phyloP scores from a whole-genome alignment of 2,113 vertebrate species.

The Xenotilapia leptura region DNA sequence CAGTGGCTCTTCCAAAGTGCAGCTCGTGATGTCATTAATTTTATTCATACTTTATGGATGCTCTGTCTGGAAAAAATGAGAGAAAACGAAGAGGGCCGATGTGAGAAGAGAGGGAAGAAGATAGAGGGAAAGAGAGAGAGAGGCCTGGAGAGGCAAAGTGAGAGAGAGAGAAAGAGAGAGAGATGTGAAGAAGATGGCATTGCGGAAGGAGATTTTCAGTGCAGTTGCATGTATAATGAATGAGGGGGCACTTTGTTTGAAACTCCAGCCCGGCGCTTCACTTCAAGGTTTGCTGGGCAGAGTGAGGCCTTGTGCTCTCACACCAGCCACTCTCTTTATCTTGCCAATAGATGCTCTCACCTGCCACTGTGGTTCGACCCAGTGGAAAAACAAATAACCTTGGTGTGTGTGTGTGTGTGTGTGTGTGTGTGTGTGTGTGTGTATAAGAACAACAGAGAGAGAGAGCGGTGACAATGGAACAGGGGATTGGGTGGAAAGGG shows the following conservation, averaged over 20 bases:
- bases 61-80: slow-evolving; percentile 62
- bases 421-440: neutral
- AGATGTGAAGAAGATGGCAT: slow-evolving; percentile 57
- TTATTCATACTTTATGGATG: slow-evolving; percentile 77
- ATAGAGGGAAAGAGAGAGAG: slow-evolving; percentile 6
- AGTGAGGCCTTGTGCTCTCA: slow-evolving; percentile 63
- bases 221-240: slow-evolving; percentile 81
- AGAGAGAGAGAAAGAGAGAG: neutral
- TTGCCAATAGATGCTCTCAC: slow-evolving; percentile 69
- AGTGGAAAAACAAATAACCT: slow-evolving; percentile 76
- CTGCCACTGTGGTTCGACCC: slow-evolving; percentile 59
- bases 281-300: slow-evolving; percentile 73
- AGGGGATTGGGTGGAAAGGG: slow-evolving; percentile 38
- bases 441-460: slow-evolving; percentile 5
- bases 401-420: slow-evolving; percentile 27
- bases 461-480: slow-evolving; percentile 58
- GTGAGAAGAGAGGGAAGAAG: slow-evolving; percentile 20
- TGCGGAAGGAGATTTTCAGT: slow-evolving; percentile 73
- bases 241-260: slow-evolving; percentile 77
- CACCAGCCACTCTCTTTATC: slow-evolving; percentile 54
- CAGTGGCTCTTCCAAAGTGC: slow-evolving; percentile 75
- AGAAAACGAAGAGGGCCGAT: slow-evolving; percentile 19
- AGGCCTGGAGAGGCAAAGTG: neutral
- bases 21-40: slow-evolving; percentile 79
- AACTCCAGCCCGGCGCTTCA: slow-evolving; percentile 61